Evolutionary conservation across 1,140 invertebrate species (phyloP).

Genomic region (Monomorium pharaonis): DNA sequence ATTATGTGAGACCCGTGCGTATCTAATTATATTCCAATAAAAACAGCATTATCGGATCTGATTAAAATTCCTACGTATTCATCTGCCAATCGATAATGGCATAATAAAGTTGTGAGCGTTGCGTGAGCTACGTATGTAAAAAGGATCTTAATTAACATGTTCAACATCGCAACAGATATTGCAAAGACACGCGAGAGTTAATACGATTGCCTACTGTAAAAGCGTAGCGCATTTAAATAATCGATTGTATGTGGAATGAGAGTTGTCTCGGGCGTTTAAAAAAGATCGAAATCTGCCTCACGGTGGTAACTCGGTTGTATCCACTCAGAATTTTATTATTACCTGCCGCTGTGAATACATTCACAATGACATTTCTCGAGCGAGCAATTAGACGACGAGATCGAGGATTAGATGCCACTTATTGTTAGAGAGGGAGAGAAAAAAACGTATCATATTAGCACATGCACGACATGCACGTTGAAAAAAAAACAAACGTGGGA

Average conservation of each 20-base stretch:
- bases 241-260: not conserved
- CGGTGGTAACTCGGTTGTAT: not conserved
- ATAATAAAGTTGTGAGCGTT: not conserved
- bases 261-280: not conserved
- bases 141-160: not conserved
- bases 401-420: conserved; percentile 35
- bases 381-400: conserved; percentile 16
- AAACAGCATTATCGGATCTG: not conserved
- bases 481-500: not conserved
- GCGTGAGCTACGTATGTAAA: not conserved
- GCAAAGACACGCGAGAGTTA: not conserved
- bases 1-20: not conserved
- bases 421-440: too few relatives aligned
- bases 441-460: conserved; percentile 45
- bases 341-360: not conserved
- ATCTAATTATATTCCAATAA: not conserved
- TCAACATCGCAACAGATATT: not conserved
- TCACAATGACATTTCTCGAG: conserved; percentile 11
- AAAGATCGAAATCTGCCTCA: not conserved
- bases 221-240: not conserved
- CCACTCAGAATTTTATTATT: not conserved
- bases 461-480: conserved; percentile 61
- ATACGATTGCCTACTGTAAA: conserved; percentile 8
- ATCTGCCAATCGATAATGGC: not conserved
- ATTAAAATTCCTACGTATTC: not conserved